Evolutionary conservation across 2,113 vertebrate genomes (phyloP).

Genomic region (Dipodomys spectabilis): DNA sequence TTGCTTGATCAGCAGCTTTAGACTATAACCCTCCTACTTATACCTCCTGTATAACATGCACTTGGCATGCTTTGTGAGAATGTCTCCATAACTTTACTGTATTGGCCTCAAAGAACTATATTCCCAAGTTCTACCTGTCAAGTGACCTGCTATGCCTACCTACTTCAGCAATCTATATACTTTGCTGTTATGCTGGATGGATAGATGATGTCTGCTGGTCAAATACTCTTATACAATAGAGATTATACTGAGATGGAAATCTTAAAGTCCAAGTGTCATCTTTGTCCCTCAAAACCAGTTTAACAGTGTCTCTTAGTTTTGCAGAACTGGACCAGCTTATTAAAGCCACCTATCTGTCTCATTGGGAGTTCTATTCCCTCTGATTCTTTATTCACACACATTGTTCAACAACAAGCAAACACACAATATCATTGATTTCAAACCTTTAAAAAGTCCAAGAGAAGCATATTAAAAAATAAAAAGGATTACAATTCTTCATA

Average conservation of each 20-base stretch:
- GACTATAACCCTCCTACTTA: too few species aligned
- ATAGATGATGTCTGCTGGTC: not conserved
- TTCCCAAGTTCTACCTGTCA: too few species aligned
- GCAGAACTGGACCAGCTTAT: not conserved
- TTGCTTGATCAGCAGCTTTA: too few species aligned
- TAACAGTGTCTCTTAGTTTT: not conserved
- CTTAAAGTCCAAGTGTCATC: slow-evolving; percentile 27
- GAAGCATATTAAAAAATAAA: not conserved
- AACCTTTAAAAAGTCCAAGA: slow-evolving; percentile 4
- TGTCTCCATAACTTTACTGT: too few species aligned
- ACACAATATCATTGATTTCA: slow-evolving; percentile 31
- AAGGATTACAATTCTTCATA: not conserved
- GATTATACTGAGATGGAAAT: not conserved
- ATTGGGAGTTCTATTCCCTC: slow-evolving; percentile 1
- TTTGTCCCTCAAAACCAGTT: not conserved
- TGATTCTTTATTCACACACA: slow-evolving; percentile 35
- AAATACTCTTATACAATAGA: not conserved
- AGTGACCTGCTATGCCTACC: not conserved
- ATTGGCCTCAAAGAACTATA: too few species aligned
- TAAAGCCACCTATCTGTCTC: not conserved
- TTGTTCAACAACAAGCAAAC: slow-evolving; percentile 28
- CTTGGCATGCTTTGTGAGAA: too few species aligned
- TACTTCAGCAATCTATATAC: slow-evolving; percentile 28
- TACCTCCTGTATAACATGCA: too few species aligned
- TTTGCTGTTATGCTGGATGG: not conserved